Evolutionary conservation across 2,113 vertebrate species (phyloP), one percentile per base, ranked within the genome.

Genomic region (Stegastes partitus): DNA sequence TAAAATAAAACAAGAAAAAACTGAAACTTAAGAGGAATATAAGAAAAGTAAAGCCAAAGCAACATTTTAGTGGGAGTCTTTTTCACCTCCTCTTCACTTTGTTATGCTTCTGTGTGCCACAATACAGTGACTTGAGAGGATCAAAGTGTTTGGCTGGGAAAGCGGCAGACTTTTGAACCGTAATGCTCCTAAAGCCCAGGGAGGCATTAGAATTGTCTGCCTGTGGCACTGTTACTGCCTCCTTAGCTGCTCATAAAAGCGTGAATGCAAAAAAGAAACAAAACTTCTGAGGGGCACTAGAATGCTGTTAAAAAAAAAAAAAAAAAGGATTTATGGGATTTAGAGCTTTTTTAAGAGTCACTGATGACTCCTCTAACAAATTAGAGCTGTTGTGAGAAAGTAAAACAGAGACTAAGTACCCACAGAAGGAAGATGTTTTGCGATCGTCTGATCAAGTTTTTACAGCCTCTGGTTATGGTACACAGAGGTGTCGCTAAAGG

Each of bases 161-260:
- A 63, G 57, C 63, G 12, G 62, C 72, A 71, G 68, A 88, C 85
- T 85, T 86, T 72, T 89, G 77, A 88, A 83, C 84, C 16, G 22
- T 74, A 74, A 85, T 74, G 80, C 82, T 77, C 50, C 74, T 47
- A 74, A 87, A 84, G 66, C 80, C 79, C 42, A 61, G 75, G 85
- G 87, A 83, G 74, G 70, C 79, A 87, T 88, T 79, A 81, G 71
- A 71, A 85, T 83, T 80, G 81, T 85, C 70, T 82, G 82, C 85
- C 85, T 65, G 66, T 83, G 85, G 88, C 88, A 80, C 59, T 79
- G 85, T 81, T 66, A 61, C 68, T 66, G 72, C 77, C 70, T 86
- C 74, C 77, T 85, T 58, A 85, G 81, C 76, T 87, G 82, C 87
- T 89, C 74, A 81, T 85, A 74, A 87, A 87, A 80, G 74, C 66